Percentiles rank a stretch among this genome's conserved stretches.
phyloP scores from a whole-genome alignment of 2,797 vertebrate genomes.

The Selene dorsalis region DNA sequence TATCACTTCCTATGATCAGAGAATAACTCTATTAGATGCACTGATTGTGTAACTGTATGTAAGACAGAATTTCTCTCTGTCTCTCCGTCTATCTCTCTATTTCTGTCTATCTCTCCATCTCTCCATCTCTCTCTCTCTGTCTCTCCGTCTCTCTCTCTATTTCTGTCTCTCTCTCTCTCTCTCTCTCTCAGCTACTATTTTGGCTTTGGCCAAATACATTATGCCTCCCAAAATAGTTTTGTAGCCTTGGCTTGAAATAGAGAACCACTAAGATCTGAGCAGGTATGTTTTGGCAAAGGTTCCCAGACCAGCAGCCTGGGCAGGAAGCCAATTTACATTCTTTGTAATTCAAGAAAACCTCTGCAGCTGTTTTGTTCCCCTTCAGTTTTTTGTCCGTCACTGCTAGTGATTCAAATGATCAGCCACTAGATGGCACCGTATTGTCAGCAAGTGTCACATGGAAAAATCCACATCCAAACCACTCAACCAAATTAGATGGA shows the following conservation, averaged over 20 bases:
- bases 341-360: slow-evolving; percentile 6
- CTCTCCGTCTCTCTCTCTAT: no score
- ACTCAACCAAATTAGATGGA: neutral
- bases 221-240: slow-evolving; percentile 34
- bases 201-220: slow-evolving; percentile 14
- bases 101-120: no score
- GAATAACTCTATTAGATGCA: slow-evolving; percentile 18
- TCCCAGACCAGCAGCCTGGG: slow-evolving; percentile 36
- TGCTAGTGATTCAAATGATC: neutral
- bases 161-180: slow-evolving; percentile 5
- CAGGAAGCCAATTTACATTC: slow-evolving; percentile 42
- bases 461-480: neutral
- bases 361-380: neutral
- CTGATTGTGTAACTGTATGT: neutral
- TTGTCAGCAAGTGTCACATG: neutral
- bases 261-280: slow-evolving; percentile 32
- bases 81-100: slow-evolving; percentile 2
- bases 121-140: neutral
- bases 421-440: slow-evolving; percentile 60
- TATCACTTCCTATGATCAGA: slow-evolving; percentile 23
- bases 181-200: slow-evolving; percentile 15
- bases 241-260: slow-evolving; percentile 49
- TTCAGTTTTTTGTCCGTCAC: slow-evolving; percentile 9
- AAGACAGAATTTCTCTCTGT: neutral
- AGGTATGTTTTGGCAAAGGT: slow-evolving; percentile 32